These are phyloP conservation scores for Axinella damicornis DNA, from an alignment of 37 sponge, comb jelly and placozoan species.

Conservation along the genomic window DNA sequence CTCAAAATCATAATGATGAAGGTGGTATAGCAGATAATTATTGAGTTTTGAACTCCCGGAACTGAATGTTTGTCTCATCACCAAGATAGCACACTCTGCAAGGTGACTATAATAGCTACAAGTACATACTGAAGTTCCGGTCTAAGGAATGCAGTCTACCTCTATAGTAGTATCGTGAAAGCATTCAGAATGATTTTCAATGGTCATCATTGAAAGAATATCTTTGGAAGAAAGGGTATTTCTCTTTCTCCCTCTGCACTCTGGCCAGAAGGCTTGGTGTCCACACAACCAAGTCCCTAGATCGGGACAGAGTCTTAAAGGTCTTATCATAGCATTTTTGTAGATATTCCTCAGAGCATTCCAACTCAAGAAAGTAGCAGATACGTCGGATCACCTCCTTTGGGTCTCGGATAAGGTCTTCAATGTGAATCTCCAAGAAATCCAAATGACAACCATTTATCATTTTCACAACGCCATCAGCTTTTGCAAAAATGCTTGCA, in stretches of 20 bases:
- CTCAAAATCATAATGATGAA: no score
- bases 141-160: no score
- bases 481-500: neutral
- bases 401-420: slow-evolving; percentile 32
- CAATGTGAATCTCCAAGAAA: slow-evolving; percentile 20
- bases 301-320: neutral
- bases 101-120: no score
- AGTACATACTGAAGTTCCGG: no score
- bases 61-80: no score
- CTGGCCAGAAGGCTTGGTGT: neutral
- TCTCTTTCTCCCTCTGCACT: neutral
- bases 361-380: slow-evolving; percentile 17
- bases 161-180: no score
- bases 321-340: slow-evolving; percentile 1
- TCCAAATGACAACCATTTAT: neutral
- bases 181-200: neutral
- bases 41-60: no score
- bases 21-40: no score
- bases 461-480: slow-evolving; percentile 9
- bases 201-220: slow-evolving; percentile 12
- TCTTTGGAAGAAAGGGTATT: slow-evolving; percentile 15
- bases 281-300: slow-evolving; percentile 35
- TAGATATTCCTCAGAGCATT: slow-evolving; percentile 30
- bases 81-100: no score
- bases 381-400: neutral